phyloP scores from a whole-genome alignment of 2,888 invertebrate species.

The Priocnemis perturbator region DNA sequence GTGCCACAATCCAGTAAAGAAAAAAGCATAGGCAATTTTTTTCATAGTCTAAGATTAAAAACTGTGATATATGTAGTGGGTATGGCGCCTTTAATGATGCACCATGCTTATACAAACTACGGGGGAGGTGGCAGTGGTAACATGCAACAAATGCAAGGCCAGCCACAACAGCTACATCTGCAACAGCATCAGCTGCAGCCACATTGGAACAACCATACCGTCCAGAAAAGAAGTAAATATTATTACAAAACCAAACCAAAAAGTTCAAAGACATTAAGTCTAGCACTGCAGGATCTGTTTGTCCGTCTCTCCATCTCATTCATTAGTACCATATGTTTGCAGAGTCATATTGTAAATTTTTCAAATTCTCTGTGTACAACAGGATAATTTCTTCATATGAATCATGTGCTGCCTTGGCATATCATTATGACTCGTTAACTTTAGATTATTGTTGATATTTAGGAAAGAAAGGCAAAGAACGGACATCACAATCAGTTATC shows the following conservation, averaged over 20 bases:
- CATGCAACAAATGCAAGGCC: conserved; percentile 77
- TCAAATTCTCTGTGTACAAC: conserved; percentile 17
- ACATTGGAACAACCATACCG: conserved; percentile 76
- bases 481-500: conserved; percentile 33
- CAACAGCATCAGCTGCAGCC: conserved; percentile 75
- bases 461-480: conserved; percentile 20
- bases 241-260: conserved; percentile 56
- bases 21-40: conserved; percentile 50
- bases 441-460: conserved; percentile 26
- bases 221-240: conserved; percentile 77
- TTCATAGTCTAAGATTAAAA: conserved; percentile 67
- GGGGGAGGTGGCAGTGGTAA: conserved; percentile 79
- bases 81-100: conserved; percentile 77
- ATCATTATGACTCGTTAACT: conserved; percentile 43
- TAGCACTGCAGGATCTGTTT: conserved; percentile 55
- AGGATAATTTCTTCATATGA: conserved; percentile 10
- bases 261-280: conserved; percentile 45
- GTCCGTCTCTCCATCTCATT: conserved; percentile 55
- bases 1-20: conserved; percentile 51
- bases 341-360: conserved; percentile 34
- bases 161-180: conserved; percentile 76
- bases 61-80: conserved; percentile 74
- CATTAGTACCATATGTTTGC: conserved; percentile 40
- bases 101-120: conserved; percentile 79
- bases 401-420: conserved; percentile 7